These are phyloP conservation scores for Orthosia gothica DNA, from an alignment of 2,888 invertebrate species.

Conservation along the genomic window DNA sequence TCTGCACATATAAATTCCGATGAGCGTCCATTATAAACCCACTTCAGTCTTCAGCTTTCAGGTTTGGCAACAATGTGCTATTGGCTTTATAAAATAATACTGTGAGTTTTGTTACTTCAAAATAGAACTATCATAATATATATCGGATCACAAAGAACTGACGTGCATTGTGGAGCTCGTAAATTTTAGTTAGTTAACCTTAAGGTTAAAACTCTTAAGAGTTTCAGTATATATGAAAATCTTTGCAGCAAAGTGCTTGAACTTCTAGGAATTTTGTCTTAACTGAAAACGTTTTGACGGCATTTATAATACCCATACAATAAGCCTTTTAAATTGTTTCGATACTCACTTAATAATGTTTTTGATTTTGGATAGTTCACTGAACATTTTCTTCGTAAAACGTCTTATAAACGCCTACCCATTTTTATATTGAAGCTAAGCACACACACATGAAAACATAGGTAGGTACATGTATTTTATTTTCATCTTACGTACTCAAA, in stretches of 20 bases:
- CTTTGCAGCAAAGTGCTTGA: background rate
- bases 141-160: constrained; percentile 9
- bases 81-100: constrained; percentile 22
- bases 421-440: too few species aligned
- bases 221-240: background rate
- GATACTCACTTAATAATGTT: background rate
- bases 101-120: constrained; percentile 30
- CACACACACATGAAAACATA: too few species aligned
- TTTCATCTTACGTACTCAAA: background rate
- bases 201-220: too few species aligned
- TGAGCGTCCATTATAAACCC: constrained; percentile 9
- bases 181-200: background rate
- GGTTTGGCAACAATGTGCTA: constrained; percentile 41
- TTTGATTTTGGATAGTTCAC: background rate
- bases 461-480: background rate
- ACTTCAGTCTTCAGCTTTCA: constrained; percentile 24
- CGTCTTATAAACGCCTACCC: too few species aligned
- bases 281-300: background rate
- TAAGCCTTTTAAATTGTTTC: background rate
- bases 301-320: background rate
- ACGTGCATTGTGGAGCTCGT: constrained; percentile 25
- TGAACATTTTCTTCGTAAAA: too few species aligned
- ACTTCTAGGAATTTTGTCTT: background rate
- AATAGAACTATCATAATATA: constrained; percentile 26
- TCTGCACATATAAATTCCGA: constrained; percentile 5